Conservation (phyloP, 2,797 vertebrate genomes). For the Phrynocephalus vlangalii region DNA sequence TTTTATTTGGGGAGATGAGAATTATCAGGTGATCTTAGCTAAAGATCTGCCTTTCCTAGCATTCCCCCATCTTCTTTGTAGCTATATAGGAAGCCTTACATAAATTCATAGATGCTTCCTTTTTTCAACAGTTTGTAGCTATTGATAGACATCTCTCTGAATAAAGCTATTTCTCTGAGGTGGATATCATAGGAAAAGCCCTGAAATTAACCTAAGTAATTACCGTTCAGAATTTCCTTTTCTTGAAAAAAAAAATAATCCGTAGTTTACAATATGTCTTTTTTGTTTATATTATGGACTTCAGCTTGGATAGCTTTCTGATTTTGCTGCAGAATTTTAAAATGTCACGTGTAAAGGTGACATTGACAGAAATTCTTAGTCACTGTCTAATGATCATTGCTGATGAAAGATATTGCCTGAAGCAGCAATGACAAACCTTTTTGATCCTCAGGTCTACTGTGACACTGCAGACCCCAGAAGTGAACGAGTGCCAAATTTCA, state of each 20-base stretch:
- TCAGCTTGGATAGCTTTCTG: neutral
- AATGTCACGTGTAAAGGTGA: neutral
- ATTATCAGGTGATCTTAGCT: neutral
- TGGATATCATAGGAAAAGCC: too few relatives aligned
- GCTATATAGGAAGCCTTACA: neutral
- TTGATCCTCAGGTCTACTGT: neutral
- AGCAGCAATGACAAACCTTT: neutral
- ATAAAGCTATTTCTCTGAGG: too few relatives aligned
- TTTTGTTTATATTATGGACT: neutral
- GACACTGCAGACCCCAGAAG: neutral
- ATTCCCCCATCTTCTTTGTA: neutral
- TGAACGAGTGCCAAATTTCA: neutral
- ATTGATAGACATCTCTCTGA: neutral
- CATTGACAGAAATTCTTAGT: neutral
- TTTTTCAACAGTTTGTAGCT: neutral
- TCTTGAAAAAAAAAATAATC: neutral
- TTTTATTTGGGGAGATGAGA: neutral
- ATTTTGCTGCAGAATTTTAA: neutral
- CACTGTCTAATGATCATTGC: neutral
- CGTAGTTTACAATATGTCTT: neutral
- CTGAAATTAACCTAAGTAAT: neutral
- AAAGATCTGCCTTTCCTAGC: neutral
- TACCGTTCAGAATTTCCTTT: neutral
- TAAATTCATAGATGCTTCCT: neutral
- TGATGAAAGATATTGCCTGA: neutral